Evolutionary conservation across 2,888 invertebrate genomes (phyloP), one percentile per base, ranked within the genome.

Genomic region (Ichneumon xanthorius): DNA sequence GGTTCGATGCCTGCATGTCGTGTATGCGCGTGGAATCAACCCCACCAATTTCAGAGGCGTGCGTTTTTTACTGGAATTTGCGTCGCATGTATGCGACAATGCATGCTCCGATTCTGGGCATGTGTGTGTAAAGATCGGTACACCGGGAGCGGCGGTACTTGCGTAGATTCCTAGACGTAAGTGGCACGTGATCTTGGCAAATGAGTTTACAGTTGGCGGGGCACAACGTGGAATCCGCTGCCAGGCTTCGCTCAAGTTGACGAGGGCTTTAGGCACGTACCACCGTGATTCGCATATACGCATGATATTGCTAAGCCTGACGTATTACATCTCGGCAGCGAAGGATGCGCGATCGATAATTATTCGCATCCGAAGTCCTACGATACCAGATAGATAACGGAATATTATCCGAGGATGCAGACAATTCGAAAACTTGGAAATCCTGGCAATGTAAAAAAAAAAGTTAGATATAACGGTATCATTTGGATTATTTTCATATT

Each of bases 181-280:
- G 90, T 90, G 90, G 88, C 91, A 91, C 89, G 58, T 58, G 90
- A 86, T 89, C 90, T 88, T 89, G 89, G 87, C 89, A 88, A 89
- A 92, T 91, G 89, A 90, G 91, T 91, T 90, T 91, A 90, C 89
- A 86, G 89, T 58, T 70, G 72, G 85, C 88, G 84, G 19, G 30
- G 16, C 63, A 48, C 65, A 65, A 65, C 65, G 50, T 53, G 65
- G 50, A 63, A 65, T 50, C 86, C 33, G 19, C 45, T 45, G 33
- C 33, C 65, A 65, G 53, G 30, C 30, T 19, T 55, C 55, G 19
- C 53, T n/a, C 48, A 50, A 33, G 9, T 33, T 65, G 89, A 88
- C 87, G 88, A 89, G 88, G 88, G 88, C 87, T 91, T 91, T 90
- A 91, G 90, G 88, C 91, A 88, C 86, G 87, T 88, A 89, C 88